A percentile compares a stretch with the other conserved stretches of the same genome.
phyloP scores from a whole-genome alignment of 2,888 invertebrate genomes.

The Meloe dianella region DNA sequence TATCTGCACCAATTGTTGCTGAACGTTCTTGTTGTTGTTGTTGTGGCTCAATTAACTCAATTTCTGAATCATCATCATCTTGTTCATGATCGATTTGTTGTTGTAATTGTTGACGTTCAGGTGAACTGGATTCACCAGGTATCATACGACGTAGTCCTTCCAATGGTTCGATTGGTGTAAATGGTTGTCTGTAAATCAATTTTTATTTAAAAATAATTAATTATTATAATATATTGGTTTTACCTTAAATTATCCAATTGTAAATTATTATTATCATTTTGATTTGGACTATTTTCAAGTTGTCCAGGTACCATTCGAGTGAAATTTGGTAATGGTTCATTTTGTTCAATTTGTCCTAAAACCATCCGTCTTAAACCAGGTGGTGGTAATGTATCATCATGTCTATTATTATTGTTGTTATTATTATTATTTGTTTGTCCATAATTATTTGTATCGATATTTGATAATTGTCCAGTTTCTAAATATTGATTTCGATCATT shows the following conservation, averaged over 20 bases:
- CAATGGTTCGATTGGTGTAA: conserved; percentile 55
- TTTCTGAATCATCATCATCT: conserved; percentile 44
- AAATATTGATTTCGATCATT: conserved; percentile 78
- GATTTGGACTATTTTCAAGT: conserved; percentile 41
- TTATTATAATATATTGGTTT: neutral
- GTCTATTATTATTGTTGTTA: conserved; percentile 14
- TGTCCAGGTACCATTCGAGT: conserved; percentile 70
- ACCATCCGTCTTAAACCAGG: conserved; percentile 71
- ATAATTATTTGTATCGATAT: conserved; percentile 55
- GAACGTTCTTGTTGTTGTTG: conserved; percentile 52
- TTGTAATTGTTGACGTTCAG: conserved; percentile 42
- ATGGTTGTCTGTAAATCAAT: conserved; percentile 35
- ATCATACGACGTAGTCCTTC: conserved; percentile 68
- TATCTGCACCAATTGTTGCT: conserved; percentile 59
- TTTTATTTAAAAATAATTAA: no score
- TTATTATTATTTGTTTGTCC: conserved; percentile 5
- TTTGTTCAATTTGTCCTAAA: conserved; percentile 68
- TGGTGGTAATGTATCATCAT: conserved; percentile 64
- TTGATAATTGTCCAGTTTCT: conserved; percentile 76
- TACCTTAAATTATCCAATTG: conserved; percentile 52
- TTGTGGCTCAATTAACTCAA: conserved; percentile 40
- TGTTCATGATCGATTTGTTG: conserved; percentile 31
- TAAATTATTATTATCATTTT: conserved; percentile 46
- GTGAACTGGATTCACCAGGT: conserved; percentile 67
- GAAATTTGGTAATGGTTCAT: conserved; percentile 68